Evolutionary conservation across 2,113 vertebrate species (phyloP).

Genomic region (Bettongia penicillata): DNA sequence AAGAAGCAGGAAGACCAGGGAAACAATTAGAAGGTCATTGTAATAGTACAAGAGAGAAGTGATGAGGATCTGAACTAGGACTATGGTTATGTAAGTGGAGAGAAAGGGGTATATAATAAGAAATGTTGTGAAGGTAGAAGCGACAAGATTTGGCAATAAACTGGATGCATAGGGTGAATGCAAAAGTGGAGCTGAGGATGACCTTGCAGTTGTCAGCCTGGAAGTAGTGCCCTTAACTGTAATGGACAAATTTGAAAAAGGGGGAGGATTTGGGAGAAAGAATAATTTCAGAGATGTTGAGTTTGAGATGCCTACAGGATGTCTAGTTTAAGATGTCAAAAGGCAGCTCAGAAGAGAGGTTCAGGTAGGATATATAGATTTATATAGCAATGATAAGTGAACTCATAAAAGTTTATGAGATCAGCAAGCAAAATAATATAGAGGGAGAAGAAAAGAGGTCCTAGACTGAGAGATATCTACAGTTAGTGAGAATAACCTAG

Average conservation of each 20-base stretch:
- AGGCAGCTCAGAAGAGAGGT: not conserved
- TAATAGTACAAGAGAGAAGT: not conserved
- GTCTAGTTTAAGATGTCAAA: not conserved
- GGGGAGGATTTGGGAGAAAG: not conserved
- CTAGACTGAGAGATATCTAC: not conserved
- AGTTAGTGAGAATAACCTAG: not conserved
- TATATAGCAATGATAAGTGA: not conserved
- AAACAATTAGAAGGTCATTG: not conserved
- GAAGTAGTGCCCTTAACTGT: too few relatives aligned
- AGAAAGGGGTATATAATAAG: not conserved
- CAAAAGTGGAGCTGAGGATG: not conserved
- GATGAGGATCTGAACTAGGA: not conserved
- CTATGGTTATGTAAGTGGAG: not conserved
- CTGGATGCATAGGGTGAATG: not conserved
- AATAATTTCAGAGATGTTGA: not conserved
- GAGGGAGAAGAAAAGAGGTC: not conserved
- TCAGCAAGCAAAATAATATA: not conserved
- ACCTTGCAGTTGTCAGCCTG: not conserved
- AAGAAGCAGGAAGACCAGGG: not conserved
- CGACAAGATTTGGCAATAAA: not conserved
- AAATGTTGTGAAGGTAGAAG: not conserved
- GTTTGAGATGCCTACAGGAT: not conserved
- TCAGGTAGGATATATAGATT: not conserved
- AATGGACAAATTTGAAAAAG: not conserved
- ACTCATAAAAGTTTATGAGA: not conserved